Percentiles rank a stretch among this genome's conserved stretches.
These are phyloP conservation scores for Dufourea novaeangliae DNA, from an alignment of 1,140 invertebrate species.

Conservation along the genomic window DNA sequence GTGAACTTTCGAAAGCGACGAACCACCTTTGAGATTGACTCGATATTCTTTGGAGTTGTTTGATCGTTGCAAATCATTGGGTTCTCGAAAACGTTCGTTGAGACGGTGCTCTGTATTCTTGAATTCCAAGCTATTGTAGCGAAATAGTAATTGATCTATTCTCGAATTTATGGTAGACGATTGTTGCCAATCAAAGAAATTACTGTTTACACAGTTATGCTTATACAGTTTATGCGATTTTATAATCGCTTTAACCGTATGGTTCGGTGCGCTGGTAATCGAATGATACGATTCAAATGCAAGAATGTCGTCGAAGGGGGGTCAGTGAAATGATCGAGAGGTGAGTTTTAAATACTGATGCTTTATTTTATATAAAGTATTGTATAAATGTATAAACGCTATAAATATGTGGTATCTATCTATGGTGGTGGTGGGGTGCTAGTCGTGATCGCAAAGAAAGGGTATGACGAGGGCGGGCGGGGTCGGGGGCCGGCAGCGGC, in stretches of 20 bases:
- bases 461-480: constrained; percentile 80
- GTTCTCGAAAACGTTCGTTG: not conserved
- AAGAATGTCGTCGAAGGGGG: no score
- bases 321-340: constrained; percentile 53
- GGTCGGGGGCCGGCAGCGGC: constrained; percentile 80
- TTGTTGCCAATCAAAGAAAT: not conserved
- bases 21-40: not conserved
- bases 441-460: constrained; percentile 82
- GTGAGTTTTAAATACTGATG: constrained; percentile 82
- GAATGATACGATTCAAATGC: no score
- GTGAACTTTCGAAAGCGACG: not conserved
- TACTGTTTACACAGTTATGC: no score
- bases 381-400: constrained; percentile 83
- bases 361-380: constrained; percentile 83
- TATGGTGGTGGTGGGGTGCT: constrained; percentile 81
- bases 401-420: constrained; percentile 83
- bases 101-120: not conserved
- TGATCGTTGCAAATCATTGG: not conserved
- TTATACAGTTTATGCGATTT: no score
- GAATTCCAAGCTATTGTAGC: not conserved
- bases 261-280: no score
- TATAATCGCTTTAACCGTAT: no score
- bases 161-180: not conserved
- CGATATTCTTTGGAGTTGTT: not conserved
- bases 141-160: not conserved